These are phyloP conservation scores for Heliconius hewitsoni DNA, from an alignment of 1,140 invertebrate genomes.

Conservation along the genomic window DNA sequence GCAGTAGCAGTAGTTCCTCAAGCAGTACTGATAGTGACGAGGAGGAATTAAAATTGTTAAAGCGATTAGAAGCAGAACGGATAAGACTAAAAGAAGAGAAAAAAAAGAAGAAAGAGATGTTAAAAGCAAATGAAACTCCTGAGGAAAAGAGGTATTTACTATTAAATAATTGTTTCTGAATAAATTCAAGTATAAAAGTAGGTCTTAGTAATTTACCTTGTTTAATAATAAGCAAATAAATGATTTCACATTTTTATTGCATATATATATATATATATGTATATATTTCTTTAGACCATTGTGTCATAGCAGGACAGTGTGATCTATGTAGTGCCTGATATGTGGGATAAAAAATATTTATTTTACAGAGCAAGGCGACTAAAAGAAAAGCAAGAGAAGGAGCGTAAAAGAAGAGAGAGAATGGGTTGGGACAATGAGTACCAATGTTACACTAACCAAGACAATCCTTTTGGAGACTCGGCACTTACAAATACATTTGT, in stretches of 20 bases:
- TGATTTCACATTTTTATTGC: not conserved
- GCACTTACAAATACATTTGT: slow-evolving; percentile 94
- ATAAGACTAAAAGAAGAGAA: slow-evolving; percentile 85
- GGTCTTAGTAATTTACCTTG: not conserved
- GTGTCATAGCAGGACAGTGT: too few relatives aligned
- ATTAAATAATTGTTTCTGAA: not conserved
- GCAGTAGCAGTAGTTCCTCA: slow-evolving; percentile 36
- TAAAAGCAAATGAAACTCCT: slow-evolving; percentile 96
- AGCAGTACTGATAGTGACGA: slow-evolving; percentile 76
- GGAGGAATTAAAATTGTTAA: slow-evolving; percentile 85
- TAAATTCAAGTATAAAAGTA: not conserved
- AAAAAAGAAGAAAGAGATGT: slow-evolving; percentile 88
- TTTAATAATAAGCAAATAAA: not conserved
- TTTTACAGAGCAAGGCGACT: slow-evolving; percentile 87
- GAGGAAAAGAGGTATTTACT: slow-evolving; percentile 89
- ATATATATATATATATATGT: too few relatives aligned
- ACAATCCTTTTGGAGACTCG: slow-evolving; percentile 99
- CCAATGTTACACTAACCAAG: slow-evolving; percentile 97
- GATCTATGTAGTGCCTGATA: too few relatives aligned
- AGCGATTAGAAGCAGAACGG: slow-evolving; percentile 88
- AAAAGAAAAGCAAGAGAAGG: slow-evolving; percentile 95
- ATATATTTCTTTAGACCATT: too few relatives aligned
- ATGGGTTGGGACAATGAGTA: slow-evolving; percentile 99
- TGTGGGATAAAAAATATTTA: not conserved
- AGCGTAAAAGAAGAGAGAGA: slow-evolving; percentile 91